Evolutionary conservation across 2,888 invertebrate species (phyloP).

Genomic region (Gari tellinella): DNA sequence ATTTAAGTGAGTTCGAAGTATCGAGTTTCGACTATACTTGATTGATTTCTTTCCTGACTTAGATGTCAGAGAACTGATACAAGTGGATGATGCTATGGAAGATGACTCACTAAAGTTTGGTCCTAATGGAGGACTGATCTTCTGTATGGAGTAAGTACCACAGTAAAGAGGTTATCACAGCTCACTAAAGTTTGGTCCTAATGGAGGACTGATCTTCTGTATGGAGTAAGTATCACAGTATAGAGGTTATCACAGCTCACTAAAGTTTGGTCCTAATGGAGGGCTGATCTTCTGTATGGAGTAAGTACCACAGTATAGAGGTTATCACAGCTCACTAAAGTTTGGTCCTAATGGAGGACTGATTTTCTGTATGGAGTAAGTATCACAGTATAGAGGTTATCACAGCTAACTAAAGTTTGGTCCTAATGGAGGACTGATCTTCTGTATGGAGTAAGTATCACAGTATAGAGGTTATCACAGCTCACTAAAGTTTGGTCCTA

Average conservation of each 20-base stretch:
- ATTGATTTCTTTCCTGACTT: constrained; percentile 8
- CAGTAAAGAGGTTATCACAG: too few relatives aligned
- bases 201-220: constrained; percentile 98
- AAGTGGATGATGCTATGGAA: constrained; percentile 97
- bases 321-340: constrained; percentile 94
- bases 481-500: constrained; percentile 96
- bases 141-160: constrained; percentile 94
- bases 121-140: constrained; percentile 98
- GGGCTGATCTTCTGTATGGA: constrained; percentile 98
- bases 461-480: too few relatives aligned
- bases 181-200: constrained; percentile 96
- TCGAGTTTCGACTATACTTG: too few relatives aligned
- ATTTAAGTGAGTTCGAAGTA: too few relatives aligned
- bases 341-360: constrained; percentile 99
- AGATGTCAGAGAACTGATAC: constrained; percentile 89
- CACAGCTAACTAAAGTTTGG: constrained; percentile 96
- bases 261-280: constrained; percentile 98
- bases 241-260: too few relatives aligned
- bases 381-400: too few relatives aligned
- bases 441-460: constrained; percentile 95
- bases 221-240: constrained; percentile 92
- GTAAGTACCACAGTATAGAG: too few relatives aligned
- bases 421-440: constrained; percentile 98
- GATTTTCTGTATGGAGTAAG: constrained; percentile 96
- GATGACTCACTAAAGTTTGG: constrained; percentile 97